phyloP scores from a whole-genome alignment of 2,888 invertebrate genomes.

The Ochropacha duplaris region DNA sequence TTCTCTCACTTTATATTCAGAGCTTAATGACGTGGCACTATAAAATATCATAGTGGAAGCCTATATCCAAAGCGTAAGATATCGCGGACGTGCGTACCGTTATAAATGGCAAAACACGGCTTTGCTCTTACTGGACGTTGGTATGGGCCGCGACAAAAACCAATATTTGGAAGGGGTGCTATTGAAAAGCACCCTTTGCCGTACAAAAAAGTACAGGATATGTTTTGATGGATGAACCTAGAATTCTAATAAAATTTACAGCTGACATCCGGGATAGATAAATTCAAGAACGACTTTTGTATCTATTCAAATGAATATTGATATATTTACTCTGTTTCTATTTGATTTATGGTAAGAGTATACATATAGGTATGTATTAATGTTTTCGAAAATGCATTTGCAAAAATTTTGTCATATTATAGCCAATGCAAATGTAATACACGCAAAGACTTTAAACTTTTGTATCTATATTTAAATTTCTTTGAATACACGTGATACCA shows the following conservation, averaged over 20 bases:
- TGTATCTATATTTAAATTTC: no score
- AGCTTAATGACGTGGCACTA: constrained; percentile 77
- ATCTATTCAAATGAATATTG: no score
- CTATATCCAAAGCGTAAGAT: constrained; percentile 62
- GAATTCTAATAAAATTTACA: constrained; percentile 29
- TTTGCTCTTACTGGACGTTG: constrained; percentile 79
- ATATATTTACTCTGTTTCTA: no score
- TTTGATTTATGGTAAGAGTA: no score
- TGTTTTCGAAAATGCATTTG: no score
- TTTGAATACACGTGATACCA: constrained; percentile 17
- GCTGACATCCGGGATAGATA: not conserved
- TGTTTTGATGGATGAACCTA: constrained; percentile 71
- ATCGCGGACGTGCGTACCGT: constrained; percentile 65
- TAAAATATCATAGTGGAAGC: constrained; percentile 69
- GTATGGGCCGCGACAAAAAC: constrained; percentile 67
- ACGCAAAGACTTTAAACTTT: no score
- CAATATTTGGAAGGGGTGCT: constrained; percentile 80
- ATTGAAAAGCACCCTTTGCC: constrained; percentile 76
- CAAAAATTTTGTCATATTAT: no score
- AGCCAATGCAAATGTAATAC: constrained; percentile 5
- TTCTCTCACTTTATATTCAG: constrained; percentile 79
- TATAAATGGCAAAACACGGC: constrained; percentile 76
- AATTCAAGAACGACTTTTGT: no score
- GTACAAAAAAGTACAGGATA: constrained; percentile 71
- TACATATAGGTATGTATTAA: no score